Evolutionary conservation across 2,113 vertebrate species (phyloP).

Genomic region (Melanocharis versteri): DNA sequence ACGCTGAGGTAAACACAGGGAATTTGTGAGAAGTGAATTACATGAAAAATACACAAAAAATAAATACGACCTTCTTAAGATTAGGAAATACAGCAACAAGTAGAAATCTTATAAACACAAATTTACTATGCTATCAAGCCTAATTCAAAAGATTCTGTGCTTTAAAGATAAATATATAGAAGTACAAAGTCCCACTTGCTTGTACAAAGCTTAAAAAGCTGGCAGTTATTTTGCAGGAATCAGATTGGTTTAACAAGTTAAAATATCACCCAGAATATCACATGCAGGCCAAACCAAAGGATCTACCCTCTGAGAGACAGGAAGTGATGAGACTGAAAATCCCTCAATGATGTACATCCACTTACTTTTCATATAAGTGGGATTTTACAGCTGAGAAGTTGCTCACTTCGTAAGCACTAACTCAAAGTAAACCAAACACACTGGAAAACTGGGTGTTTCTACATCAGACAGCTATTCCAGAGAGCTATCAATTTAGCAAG

Average conservation of each 20-base stretch:
- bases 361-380: not conserved
- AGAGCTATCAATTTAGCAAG: not conserved
- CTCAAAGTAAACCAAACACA: not conserved
- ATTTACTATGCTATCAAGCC: not conserved
- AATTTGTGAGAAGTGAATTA: not conserved
- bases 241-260: not conserved
- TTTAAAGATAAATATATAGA: not conserved
- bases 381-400: not conserved
- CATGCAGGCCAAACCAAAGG: not conserved
- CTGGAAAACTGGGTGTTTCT: not conserved
- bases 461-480: not conserved
- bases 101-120: not conserved
- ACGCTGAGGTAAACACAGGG: rapidly evolving
- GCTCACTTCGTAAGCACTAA: not conserved
- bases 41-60: not conserved
- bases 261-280: not conserved
- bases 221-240: not conserved
- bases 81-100: not conserved
- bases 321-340: not conserved
- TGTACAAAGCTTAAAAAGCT: not conserved
- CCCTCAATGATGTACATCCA: not conserved
- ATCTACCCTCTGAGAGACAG: not conserved
- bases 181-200: not conserved
- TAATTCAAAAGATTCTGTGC: not conserved
- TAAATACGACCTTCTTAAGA: not conserved